These are phyloP conservation scores for Trichosurus vulpecula DNA, from an alignment of 2,797 vertebrate genomes.

Conservation along the genomic window DNA sequence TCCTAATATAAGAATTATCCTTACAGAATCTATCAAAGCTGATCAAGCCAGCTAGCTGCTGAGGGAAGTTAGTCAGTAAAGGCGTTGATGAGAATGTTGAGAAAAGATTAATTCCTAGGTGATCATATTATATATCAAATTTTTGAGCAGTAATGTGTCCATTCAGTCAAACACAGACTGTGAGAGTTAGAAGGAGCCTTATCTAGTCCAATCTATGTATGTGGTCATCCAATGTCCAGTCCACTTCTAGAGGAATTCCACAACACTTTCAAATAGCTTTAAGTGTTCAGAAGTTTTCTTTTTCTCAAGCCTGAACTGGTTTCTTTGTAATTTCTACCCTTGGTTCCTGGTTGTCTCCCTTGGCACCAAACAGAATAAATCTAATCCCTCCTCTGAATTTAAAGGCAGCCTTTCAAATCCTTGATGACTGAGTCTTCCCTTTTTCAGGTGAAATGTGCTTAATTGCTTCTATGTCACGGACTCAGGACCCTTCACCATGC, in stretches of 20 bases:
- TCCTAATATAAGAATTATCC: not conserved
- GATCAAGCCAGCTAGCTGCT: not conserved
- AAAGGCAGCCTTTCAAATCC: not conserved
- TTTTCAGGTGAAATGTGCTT: not conserved
- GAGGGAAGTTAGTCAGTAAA: not conserved
- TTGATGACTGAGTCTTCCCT: not conserved
- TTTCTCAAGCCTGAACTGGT: not conserved
- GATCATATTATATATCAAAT: not conserved
- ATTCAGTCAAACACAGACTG: not conserved
- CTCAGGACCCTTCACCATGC: not conserved
- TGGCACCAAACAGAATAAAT: not conserved
- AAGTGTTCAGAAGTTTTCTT: not conserved
- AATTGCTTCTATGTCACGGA: not conserved
- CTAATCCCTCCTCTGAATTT: not conserved
- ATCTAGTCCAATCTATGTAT: not conserved
- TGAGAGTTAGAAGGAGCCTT: not conserved
- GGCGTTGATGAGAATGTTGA: not conserved
- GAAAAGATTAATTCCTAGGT: not conserved
- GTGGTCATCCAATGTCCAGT: not conserved
- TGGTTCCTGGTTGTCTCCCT: not conserved
- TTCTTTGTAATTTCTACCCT: not conserved
- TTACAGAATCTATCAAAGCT: not conserved
- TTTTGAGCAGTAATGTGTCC: not conserved
- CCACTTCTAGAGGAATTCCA: not conserved
- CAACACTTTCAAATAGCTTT: not conserved